Evolutionary conservation across 2,113 vertebrate species (phyloP).

Genomic region (Crypturellus undulatus): DNA sequence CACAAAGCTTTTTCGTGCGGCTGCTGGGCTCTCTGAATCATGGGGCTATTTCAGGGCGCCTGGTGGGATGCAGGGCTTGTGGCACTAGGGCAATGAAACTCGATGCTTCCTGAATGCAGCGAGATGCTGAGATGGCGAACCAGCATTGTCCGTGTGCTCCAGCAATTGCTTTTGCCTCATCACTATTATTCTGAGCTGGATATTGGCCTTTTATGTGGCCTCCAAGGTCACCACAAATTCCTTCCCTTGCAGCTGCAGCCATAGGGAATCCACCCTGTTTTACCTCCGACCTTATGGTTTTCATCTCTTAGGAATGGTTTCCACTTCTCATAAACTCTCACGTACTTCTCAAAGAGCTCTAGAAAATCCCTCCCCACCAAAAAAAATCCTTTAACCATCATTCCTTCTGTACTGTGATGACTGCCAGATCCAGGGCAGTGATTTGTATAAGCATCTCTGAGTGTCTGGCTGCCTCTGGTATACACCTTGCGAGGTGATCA

Average conservation of each 20-base stretch:
- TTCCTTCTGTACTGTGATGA: neutral
- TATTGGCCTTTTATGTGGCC: neutral
- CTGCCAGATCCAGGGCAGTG: neutral
- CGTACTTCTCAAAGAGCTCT: neutral
- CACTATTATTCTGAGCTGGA: conserved; percentile 13
- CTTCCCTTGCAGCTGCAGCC: neutral
- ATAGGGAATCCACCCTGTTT: neutral
- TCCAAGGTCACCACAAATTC: neutral
- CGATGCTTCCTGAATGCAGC: neutral
- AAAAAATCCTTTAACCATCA: neutral
- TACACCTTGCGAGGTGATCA: neutral
- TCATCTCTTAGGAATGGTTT: neutral
- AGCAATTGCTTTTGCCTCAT: conserved; percentile 11
- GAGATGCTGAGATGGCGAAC: neutral
- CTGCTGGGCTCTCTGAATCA: conserved; percentile 58
- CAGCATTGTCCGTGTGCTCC: neutral
- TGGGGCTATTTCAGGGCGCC: conserved; percentile 36
- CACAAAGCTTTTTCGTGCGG: conserved; percentile 36
- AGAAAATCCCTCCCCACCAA: neutral
- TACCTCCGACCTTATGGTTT: neutral
- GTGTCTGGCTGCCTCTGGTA: neutral
- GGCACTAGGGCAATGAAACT: conserved; percentile 32
- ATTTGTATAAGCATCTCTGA: neutral
- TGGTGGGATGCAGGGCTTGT: conserved; percentile 41
- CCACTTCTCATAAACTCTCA: neutral